Conservation (phyloP, 2,888 invertebrate species). For the Hesperia comma region DNA sequence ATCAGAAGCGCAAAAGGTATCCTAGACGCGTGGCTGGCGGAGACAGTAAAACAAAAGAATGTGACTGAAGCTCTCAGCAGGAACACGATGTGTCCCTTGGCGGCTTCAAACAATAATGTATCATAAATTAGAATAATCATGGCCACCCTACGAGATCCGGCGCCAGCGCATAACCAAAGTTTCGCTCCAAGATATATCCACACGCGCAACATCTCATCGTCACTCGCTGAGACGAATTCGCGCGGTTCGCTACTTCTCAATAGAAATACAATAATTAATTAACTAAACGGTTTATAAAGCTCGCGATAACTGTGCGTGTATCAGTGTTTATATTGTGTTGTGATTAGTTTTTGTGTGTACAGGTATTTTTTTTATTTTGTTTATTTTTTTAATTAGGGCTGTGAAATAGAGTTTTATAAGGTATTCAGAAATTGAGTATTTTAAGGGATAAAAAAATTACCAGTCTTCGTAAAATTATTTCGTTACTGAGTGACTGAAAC, state of each 20-base stretch:
- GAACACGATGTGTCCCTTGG: no score
- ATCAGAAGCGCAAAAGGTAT: no score
- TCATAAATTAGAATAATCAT: constrained; percentile 30
- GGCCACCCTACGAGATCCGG: constrained; percentile 44
- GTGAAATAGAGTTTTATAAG: no score
- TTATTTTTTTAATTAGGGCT: not conserved
- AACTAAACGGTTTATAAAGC: not conserved
- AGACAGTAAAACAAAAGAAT: no score
- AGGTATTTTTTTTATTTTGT: constrained; percentile 7
- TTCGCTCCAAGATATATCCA: constrained; percentile 50
- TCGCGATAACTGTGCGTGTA: constrained; percentile 19
- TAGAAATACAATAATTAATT: constrained; percentile 2
- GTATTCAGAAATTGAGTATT: no score
- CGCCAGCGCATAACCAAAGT: constrained; percentile 40
- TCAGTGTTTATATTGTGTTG: constrained; percentile 8
- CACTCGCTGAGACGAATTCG: constrained; percentile 48
- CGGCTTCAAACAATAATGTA: no score
- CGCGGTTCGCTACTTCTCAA: constrained; percentile 44
- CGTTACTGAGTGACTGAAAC: no score
- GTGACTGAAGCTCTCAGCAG: no score
- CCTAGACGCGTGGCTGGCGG: no score
- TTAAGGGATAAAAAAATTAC: no score
- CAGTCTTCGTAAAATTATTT: no score
- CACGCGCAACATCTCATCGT: constrained; percentile 44
- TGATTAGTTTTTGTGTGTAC: not conserved